Conservation (phyloP, 2,113 vertebrate species). For the Herpailurus yagouaroundi region DNA sequence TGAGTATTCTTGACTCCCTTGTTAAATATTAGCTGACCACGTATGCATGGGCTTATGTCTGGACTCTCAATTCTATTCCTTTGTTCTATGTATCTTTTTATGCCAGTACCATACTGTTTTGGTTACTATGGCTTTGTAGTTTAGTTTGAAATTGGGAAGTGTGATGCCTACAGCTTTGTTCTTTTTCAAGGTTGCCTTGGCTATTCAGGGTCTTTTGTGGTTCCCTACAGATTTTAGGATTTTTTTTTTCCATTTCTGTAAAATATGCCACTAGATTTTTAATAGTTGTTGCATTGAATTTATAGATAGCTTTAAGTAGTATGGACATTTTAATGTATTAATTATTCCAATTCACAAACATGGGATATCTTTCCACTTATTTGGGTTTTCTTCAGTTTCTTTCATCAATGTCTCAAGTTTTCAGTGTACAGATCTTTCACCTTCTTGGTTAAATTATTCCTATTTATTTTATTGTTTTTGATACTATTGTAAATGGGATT, state of each 20-base stretch:
- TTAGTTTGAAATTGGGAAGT: not conserved
- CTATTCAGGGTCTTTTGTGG: not conserved
- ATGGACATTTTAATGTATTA: not conserved
- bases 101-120: not conserved
- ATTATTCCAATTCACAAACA: not conserved
- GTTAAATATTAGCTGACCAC: not conserved
- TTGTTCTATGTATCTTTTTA: not conserved
- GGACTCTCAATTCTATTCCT: not conserved
- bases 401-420: not conserved
- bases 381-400: not conserved
- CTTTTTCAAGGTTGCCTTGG: not conserved
- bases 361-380: not conserved
- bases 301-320: not conserved
- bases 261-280: not conserved
- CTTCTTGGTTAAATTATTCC: not conserved
- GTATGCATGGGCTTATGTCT: not conserved
- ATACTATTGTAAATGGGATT: not conserved
- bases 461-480: not conserved
- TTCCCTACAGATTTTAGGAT: not conserved
- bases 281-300: not conserved
- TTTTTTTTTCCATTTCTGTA: not conserved
- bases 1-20: not conserved
- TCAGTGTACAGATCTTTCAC: not conserved
- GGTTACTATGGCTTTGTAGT: not conserved
- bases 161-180: not conserved